Evolutionary conservation across 1,140 invertebrate species (phyloP), one percentile per base, ranked within the genome.

Genomic region (Drosophila jambulina): DNA sequence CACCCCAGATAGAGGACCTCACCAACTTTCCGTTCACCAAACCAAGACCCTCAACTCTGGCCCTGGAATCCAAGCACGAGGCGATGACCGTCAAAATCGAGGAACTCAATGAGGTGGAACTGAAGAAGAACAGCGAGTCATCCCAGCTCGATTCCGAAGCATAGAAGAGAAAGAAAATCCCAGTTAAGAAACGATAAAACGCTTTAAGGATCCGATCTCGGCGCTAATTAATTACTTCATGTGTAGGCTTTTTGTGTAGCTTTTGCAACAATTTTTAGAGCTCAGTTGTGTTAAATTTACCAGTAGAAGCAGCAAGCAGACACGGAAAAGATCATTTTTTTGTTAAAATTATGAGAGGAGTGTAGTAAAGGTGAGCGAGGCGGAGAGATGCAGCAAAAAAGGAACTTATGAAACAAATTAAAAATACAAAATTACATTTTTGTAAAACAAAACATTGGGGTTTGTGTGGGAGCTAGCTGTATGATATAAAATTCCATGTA

Each of bases 1-100:
- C 96, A 2, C 96, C 96, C 6, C 95, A 95, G 88, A 94, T 95
- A 17, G 92, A 93, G 60, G 88, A 84, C 49, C 77, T 91, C 21
- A 78, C 68, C 19, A 87, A 85, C 60, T 93, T 93, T 53, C 91
- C 92, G 0, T 93, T 93, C 53, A 85, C 70, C 8, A 92, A 91
- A 27, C 57, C 80, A 10, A 78, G 92, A 13, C 92, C 92, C 21
- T 93, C 92, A 0, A 91, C 92, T 2, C 40, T 93, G 78, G 85
- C 91, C 10, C 62, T 93, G 34, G 90, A 91, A 12, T 58, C 82
- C 6, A 83, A 77, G 49, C 78, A 82, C 40, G 87, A 88, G 36
- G 40, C 69, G 17, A 38, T 36, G 15, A 23, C 10, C 32, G 46
- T 38, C 61, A 81, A 83, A 34, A 56, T 49, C 27, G 45, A 68